Conservation (phyloP, 2,113 vertebrate species). For the Sapajus apella region DNA sequence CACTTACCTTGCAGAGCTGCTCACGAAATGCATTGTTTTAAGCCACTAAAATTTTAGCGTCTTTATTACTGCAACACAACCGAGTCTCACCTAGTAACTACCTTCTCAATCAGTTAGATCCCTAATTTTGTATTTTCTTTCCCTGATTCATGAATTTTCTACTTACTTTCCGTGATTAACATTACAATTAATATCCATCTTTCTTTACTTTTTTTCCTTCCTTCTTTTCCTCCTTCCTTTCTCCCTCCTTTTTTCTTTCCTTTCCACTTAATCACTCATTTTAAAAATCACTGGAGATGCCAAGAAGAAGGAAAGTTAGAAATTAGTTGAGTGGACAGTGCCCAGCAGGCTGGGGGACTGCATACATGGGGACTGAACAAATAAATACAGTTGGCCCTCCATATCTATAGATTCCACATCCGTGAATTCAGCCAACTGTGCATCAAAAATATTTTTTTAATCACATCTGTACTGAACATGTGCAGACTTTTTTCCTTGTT, state of each 20-base stretch:
- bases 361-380: neutral
- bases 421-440: neutral
- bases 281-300: neutral
- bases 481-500: neutral
- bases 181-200: neutral
- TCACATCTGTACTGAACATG: neutral
- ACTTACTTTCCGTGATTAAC: neutral
- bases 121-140: neutral
- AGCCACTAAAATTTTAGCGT: neutral
- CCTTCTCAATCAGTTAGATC: neutral
- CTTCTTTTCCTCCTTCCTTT: neutral
- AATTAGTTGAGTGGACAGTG: neutral
- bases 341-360: neutral
- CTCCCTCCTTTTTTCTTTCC: neutral
- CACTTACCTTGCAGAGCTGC: neutral
- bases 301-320: neutral
- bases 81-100: neutral
- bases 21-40: neutral
- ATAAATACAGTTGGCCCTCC: neutral
- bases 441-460: neutral
- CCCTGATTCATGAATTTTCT: neutral
- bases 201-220: neutral
- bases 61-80: neutral
- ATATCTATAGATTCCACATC: neutral
- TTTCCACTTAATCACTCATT: neutral